Evolutionary conservation across 1,140 invertebrate species (phyloP).

Genomic region (Pseudomyrmex sp.): DNA sequence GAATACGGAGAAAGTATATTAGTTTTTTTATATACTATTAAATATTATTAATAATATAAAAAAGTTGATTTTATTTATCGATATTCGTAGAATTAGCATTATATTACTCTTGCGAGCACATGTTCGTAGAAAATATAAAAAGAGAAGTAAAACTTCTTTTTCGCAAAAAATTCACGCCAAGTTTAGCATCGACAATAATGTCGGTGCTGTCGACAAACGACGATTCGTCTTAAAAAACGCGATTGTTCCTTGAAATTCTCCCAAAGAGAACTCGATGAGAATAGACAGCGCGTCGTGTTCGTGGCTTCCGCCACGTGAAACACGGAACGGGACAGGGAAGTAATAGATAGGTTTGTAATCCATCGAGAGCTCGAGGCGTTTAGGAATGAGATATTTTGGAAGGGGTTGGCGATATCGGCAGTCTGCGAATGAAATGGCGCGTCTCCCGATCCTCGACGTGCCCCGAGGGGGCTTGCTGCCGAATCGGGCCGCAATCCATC

Average conservation of each 20-base stretch:
- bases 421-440: slow-evolving; percentile 85
- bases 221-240: slow-evolving; percentile 38
- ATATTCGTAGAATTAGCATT: no score
- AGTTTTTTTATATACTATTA: slow-evolving; percentile 3
- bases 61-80: no score
- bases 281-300: slow-evolving; percentile 73
- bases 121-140: no score
- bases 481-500: slow-evolving; percentile 75
- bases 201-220: neutral
- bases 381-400: slow-evolving; percentile 85
- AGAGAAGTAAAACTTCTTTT: neutral
- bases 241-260: slow-evolving; percentile 42
- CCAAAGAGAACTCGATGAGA: slow-evolving; percentile 52
- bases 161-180: neutral
- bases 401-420: slow-evolving; percentile 84
- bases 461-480: slow-evolving; percentile 79
- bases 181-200: neutral
- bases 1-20: neutral
- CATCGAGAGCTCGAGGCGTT: slow-evolving; percentile 84
- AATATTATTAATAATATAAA: neutral
- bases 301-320: slow-evolving; percentile 69
- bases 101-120: no score
- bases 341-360: slow-evolving; percentile 86
- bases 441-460: slow-evolving; percentile 82
- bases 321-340: slow-evolving; percentile 79